Percentiles rank a stretch among this genome's conserved stretches.
Evolutionary conservation across 2,888 invertebrate species (phyloP).

Genomic region (Epistrophe grossulariae): DNA sequence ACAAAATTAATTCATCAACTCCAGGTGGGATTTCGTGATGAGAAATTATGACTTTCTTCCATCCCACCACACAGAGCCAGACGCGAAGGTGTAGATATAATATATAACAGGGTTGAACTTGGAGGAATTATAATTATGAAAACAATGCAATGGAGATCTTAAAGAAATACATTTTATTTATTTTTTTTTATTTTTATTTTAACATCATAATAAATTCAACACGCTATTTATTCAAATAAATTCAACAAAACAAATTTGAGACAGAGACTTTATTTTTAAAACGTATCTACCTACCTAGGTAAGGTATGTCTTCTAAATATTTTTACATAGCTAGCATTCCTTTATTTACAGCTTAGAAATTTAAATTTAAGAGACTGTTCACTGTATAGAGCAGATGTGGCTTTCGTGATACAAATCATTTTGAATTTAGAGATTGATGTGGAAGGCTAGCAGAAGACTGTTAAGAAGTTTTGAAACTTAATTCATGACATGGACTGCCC

Average conservation of each 20-base stretch:
- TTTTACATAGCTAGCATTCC: not conserved
- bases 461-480: too few relatives aligned
- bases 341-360: slow-evolving; percentile 13
- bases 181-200: slow-evolving; percentile 10
- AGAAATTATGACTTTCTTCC: slow-evolving; percentile 21
- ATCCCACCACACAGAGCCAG: not conserved
- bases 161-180: not conserved
- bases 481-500: too few relatives aligned
- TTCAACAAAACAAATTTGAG: not conserved
- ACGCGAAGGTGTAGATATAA: not conserved
- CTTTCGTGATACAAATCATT: not conserved
- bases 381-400: not conserved
- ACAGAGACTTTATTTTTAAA: slow-evolving; percentile 17
- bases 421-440: too few relatives aligned
- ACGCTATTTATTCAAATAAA: slow-evolving; percentile 28
- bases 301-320: too few relatives aligned
- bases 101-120: slow-evolving; percentile 5
- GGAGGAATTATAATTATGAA: slow-evolving; percentile 15
- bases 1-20: slow-evolving; percentile 48
- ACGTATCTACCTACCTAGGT: too few relatives aligned
- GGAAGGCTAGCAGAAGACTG: too few relatives aligned
- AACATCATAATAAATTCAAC: slow-evolving; percentile 26
- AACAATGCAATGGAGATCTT: slow-evolving; percentile 25
- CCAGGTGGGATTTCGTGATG: slow-evolving; percentile 30
- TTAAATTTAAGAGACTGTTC: not conserved